Percentiles rank a stretch among this genome's conserved stretches.
Conservation (phyloP, 2,888 invertebrate genomes). For the Blastobasis adustella region DNA sequence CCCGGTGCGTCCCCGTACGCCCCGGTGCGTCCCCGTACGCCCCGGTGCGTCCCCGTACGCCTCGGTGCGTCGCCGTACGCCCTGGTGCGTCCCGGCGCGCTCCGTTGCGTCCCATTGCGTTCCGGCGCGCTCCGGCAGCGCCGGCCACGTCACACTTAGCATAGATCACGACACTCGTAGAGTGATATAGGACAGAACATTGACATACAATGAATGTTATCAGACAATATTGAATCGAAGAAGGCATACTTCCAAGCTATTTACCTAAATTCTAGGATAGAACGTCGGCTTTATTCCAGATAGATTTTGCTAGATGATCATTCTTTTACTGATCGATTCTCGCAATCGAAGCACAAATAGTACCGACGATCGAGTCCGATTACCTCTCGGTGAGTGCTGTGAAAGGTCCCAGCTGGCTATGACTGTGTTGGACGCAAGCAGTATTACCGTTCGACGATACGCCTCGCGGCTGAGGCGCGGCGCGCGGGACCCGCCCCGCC, state of each 20-base stretch:
- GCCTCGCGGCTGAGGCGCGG: slow-evolving; percentile 54
- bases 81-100: slow-evolving; percentile 23
- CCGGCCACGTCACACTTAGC: slow-evolving; percentile 43
- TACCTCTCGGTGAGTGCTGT: slow-evolving; percentile 53
- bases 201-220: slow-evolving; percentile 65
- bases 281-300: slow-evolving; percentile 71
- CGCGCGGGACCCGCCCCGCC: slow-evolving; percentile 26
- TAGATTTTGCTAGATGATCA: slow-evolving; percentile 73
- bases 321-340: slow-evolving; percentile 58
- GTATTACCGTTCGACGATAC: slow-evolving; percentile 68
- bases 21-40: slow-evolving; percentile 14
- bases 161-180: slow-evolving; percentile 70
- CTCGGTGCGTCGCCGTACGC: slow-evolving; percentile 25
- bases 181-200: slow-evolving; percentile 60
- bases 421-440: slow-evolving; percentile 64
- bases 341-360: slow-evolving; percentile 68
- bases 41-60: slow-evolving; percentile 19
- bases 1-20: slow-evolving; percentile 13
- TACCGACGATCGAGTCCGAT: slow-evolving; percentile 63
- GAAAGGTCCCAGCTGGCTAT: slow-evolving; percentile 41
- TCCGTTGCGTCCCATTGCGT: slow-evolving; percentile 13
- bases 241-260: slow-evolving; percentile 72
- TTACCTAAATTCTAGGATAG: slow-evolving; percentile 69
- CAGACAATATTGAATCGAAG: slow-evolving; percentile 70
- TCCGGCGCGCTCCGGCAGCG: slow-evolving; percentile 14